phyloP scores from a whole-genome alignment of 2,113 vertebrate species.

The Crotalus tigris region DNA sequence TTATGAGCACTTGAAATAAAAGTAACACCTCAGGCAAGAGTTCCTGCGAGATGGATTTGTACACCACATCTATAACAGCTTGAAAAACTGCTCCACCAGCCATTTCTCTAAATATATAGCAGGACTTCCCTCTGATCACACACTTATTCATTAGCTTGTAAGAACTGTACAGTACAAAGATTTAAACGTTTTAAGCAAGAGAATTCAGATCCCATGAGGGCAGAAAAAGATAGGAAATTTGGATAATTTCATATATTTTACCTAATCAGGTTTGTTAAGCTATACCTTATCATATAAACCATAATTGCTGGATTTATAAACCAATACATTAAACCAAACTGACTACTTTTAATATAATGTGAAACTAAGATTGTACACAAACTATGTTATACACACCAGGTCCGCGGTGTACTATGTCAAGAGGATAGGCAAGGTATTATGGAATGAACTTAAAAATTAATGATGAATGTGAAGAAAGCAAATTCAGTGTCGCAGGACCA shows the following conservation, averaged over 20 bases:
- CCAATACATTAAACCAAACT: background rate
- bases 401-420: background rate
- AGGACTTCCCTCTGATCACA: background rate
- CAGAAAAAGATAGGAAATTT: background rate
- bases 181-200: background rate
- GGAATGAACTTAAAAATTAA: background rate
- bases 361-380: background rate
- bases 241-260: background rate
- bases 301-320: background rate
- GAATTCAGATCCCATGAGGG: background rate
- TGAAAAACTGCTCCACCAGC: background rate
- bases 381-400: background rate
- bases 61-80: background rate
- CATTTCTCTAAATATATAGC: background rate
- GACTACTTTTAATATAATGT: background rate
- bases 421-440: background rate
- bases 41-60: background rate
- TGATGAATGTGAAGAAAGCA: background rate
- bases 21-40: constrained; percentile 2
- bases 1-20: constrained; percentile 18
- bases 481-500: background rate
- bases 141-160: background rate
- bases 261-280: background rate
- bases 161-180: background rate
- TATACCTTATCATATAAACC: background rate